phyloP scores from a whole-genome alignment of 2,797 vertebrate genomes.

The Acridotheres tristis region DNA sequence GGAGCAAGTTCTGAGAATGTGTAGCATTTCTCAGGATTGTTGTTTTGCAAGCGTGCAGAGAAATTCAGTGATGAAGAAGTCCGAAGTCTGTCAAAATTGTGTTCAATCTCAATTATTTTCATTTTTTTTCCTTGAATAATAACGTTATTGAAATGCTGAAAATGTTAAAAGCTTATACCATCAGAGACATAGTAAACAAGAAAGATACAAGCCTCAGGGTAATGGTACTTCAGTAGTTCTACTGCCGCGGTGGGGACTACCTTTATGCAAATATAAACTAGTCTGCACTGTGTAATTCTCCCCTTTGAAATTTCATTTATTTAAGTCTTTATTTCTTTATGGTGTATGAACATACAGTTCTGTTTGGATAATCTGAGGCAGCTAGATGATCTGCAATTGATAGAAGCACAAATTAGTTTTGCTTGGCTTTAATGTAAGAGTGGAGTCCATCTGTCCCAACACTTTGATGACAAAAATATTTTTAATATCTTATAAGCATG shows the following conservation, averaged over 20 bases:
- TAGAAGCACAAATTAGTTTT: not conserved
- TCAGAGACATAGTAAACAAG: not conserved
- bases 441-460: not conserved
- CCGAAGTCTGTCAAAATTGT: not conserved
- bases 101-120: not conserved
- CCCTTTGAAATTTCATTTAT: not conserved
- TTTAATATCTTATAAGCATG: not conserved
- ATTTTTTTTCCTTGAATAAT: not conserved
- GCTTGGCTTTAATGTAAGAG: not conserved
- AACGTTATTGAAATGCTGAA: not conserved
- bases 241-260: rapidly evolving
- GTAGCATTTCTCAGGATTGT: not conserved
- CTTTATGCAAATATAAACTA: not conserved
- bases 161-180: not conserved
- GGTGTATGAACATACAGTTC: not conserved
- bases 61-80: not conserved
- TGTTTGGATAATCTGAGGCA: not conserved
- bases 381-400: not conserved
- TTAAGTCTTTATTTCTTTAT: not conserved
- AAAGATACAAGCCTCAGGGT: not conserved
- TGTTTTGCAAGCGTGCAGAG: not conserved
- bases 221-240: not conserved
- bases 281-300: not conserved
- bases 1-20: not conserved
- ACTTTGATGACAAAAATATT: not conserved